Evolutionary conservation across 2,888 invertebrate genomes (phyloP), one percentile per base, ranked within the genome.

Genomic region (Trimorus sp.): DNA sequence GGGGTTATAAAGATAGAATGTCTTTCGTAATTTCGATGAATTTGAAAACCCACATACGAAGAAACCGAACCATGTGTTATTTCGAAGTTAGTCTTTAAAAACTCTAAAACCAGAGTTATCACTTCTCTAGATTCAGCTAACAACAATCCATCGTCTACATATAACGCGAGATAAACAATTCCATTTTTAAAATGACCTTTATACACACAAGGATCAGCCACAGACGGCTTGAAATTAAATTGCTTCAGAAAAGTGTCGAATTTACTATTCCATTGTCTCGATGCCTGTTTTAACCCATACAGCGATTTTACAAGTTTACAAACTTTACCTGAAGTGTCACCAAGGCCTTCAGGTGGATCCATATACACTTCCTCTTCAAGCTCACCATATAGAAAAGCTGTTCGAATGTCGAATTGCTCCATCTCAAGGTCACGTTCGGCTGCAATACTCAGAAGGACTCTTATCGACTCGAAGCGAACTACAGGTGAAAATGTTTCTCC

Each of bases 271-370:
- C 91, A 91, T 51, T 86, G 87, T 54, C 90, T 69, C 9, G 89
- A 86, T 12, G 89, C 86, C 80, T 91, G 90, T 69, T 90, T 90
- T 1, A 91, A 83, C 9, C 91, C 90, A 84, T 91, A 91, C 26
- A 91, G 37, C 16, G 68, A 68, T 53, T 76, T 76, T 12, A 54
- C 16, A 9, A 91, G 79, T 51, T 85, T 83, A 74, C 90, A 91
- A 6, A 90, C 89, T 0, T 58, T 38, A 54, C 54, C 63, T 15
- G 48, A 8, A 54, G 36, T 59, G 7, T n/a, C 16, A 53, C 54
- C 69, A 69, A 84, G 88, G 9, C 90, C 90, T 69, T 88, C 83
- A 56, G 90, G 91, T 49, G 90, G 89, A 40, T 86, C 75, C 89
- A 89, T 89, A 54, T 86, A 90, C 12, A 91, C 86, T 26, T 84